These are phyloP conservation scores for Pseudomyrmex dendroicus DNA, from an alignment of 1,140 invertebrate species.

Conservation along the genomic window DNA sequence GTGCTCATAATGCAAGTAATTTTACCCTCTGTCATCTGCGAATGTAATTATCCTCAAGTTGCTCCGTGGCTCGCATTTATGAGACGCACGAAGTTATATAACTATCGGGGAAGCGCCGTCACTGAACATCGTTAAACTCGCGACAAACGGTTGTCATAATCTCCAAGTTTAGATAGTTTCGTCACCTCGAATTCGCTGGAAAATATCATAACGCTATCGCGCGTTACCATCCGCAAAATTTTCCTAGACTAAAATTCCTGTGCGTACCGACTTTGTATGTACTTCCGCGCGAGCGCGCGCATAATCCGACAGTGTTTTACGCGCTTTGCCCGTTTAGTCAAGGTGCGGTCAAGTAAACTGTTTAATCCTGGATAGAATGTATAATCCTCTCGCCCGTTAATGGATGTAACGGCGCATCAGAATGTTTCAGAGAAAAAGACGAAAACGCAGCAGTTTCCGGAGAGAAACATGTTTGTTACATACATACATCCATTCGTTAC, in stretches of 20 bases:
- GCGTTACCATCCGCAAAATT: conserved; percentile 34
- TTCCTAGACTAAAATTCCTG: neutral
- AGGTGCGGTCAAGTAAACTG: neutral
- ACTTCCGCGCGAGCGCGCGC: too few relatives aligned
- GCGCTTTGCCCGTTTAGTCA: neutral
- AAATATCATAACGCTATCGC: conserved; percentile 54
- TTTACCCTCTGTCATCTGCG: conserved; percentile 66
- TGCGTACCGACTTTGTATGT: neutral
- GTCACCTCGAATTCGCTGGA: conserved; percentile 50
- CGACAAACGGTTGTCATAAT: conserved; percentile 66
- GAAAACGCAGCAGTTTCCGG: conserved; percentile 13
- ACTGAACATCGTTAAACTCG: conserved; percentile 69
- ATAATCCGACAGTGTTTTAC: neutral
- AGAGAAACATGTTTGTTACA: conserved; percentile 9
- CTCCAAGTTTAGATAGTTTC: conserved; percentile 71
- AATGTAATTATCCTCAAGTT: conserved; percentile 68
- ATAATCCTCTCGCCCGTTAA: neutral
- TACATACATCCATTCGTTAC: neutral
- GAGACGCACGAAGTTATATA: conserved; percentile 66
- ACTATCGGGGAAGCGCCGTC: conserved; percentile 64
- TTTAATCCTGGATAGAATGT: conserved; percentile 19
- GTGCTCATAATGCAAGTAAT: conserved; percentile 69
- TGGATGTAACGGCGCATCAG: neutral
- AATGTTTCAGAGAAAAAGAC: neutral
- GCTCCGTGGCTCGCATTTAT: conserved; percentile 62